Conservation (phyloP, 1,140 invertebrate genomes). For the Caenorhabditis briggsae region DNA sequence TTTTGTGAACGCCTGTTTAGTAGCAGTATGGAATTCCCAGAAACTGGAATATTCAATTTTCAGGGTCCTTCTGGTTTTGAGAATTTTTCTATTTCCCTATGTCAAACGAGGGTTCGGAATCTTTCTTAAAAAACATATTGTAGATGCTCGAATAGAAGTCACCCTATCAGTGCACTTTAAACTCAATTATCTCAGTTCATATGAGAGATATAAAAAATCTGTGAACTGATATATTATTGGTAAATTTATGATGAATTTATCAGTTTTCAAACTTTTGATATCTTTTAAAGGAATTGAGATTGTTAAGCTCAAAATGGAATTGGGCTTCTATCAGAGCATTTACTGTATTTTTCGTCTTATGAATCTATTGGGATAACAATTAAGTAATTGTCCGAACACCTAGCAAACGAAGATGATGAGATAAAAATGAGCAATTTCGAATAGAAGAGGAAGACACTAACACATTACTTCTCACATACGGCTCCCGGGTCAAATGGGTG, state of each 20-base stretch:
- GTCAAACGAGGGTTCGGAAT: not conserved
- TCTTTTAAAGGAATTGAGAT: too few relatives aligned
- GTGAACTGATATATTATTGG: too few relatives aligned
- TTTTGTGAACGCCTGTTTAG: conserved; percentile 47
- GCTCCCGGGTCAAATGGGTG: not conserved
- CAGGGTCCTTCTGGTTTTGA: not conserved
- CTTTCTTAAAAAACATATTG: too few relatives aligned
- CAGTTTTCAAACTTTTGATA: too few relatives aligned
- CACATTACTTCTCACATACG: not conserved
- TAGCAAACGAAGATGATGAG: too few relatives aligned
- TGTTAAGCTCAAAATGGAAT: too few relatives aligned
- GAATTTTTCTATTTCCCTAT: not conserved
- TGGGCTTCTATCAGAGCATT: not conserved
- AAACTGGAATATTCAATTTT: conserved; percentile 45
- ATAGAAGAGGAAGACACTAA: not conserved
- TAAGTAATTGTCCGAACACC: not conserved
- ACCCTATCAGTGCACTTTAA: too few relatives aligned
- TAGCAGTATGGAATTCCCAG: not conserved
- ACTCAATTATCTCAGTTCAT: too few relatives aligned
- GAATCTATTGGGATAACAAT: not conserved
- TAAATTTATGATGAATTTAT: too few relatives aligned
- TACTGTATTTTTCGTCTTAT: not conserved
- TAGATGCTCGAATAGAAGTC: too few relatives aligned
- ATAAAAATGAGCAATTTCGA: not conserved
- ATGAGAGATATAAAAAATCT: too few relatives aligned